These are phyloP conservation scores for Meghimatium bilineatum DNA, from an alignment of 2,888 invertebrate species.

Conservation along the genomic window DNA sequence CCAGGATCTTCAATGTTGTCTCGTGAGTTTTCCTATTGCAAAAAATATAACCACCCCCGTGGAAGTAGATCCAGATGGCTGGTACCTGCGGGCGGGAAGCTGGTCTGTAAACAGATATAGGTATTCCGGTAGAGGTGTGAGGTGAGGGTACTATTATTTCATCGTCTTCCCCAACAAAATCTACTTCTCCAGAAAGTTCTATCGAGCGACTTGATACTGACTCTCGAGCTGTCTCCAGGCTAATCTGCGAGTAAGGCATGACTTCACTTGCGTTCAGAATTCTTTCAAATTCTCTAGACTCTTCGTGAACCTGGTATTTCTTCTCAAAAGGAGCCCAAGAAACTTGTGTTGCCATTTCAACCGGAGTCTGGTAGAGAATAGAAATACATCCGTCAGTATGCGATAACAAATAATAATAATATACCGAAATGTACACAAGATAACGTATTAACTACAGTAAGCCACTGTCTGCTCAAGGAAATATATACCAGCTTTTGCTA, in stretches of 20 bases:
- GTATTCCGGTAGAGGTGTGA: neutral
- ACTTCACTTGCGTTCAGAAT: neutral
- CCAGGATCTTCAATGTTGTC: constrained; percentile 1
- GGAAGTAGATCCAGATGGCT: constrained; percentile 24
- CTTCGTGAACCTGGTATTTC: constrained; percentile 21
- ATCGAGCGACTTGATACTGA: neutral
- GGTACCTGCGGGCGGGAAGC: neutral
- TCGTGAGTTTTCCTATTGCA: neutral
- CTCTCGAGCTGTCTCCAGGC: neutral
- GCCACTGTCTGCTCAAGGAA: too few species aligned
- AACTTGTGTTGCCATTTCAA: neutral
- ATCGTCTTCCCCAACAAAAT: neutral
- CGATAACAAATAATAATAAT: too few species aligned
- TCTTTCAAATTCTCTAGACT: neutral
- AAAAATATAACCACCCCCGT: constrained; percentile 29
- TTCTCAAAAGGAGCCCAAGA: neutral
- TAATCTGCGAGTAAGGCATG: neutral
- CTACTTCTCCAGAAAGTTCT: neutral
- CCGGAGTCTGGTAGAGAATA: too few species aligned
- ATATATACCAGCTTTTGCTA: too few species aligned
- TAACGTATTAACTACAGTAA: too few species aligned
- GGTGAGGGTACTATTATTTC: constrained; percentile 31
- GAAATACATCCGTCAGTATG: too few species aligned
- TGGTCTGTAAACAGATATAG: constrained; percentile 27
- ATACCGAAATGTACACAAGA: too few species aligned